A percentile compares a stretch with the other conserved stretches of the same genome.
Evolutionary conservation across 2,113 vertebrate genomes (phyloP).

Genomic region (Lophius piscatorius): DNA sequence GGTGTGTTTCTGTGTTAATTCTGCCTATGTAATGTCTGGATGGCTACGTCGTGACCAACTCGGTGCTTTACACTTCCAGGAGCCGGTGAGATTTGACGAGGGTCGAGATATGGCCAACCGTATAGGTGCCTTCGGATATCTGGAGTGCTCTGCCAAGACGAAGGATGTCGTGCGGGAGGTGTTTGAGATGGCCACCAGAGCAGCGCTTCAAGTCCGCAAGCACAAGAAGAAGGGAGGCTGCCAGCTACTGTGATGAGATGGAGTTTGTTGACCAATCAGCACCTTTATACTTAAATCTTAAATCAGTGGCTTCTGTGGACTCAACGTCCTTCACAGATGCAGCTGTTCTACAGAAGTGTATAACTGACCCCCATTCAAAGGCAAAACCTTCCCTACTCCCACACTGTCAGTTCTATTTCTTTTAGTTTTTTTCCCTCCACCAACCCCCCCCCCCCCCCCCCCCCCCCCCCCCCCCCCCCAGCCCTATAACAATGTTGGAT

Average conservation of each 20-base stretch:
- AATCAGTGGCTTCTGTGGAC: conserved; percentile 72
- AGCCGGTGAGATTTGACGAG: conserved; percentile 94
- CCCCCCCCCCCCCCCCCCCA: conserved; percentile 28
- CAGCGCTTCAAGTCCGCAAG: conserved; percentile 94
- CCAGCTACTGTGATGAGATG: conserved; percentile 84
- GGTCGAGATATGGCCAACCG: conserved; percentile 97
- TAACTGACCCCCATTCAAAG: conserved; percentile 74
- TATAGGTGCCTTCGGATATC: conserved; percentile 96
- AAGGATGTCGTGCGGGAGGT: conserved; percentile 97
- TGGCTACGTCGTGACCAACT: not conserved
- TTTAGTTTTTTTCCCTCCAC: conserved; percentile 42
- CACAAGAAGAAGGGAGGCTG: conserved; percentile 89
- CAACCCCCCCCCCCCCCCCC: conserved; percentile 39
- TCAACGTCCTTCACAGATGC: conserved; percentile 58
- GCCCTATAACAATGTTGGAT: conserved; percentile 59
- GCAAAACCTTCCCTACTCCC: conserved; percentile 38
- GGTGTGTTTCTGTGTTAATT: conserved; percentile 68
- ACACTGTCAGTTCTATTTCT: conserved; percentile 35
- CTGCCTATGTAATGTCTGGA: not conserved
- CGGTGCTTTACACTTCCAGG: conserved; percentile 72
- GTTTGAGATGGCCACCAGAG: conserved; percentile 97
- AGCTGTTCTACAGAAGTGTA: conserved; percentile 52
- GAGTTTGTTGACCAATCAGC: conserved; percentile 27
- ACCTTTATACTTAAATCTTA: conserved; percentile 51
- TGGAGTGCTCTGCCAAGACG: conserved; percentile 98